Conservation (phyloP, 2,888 invertebrate species). For the Leucophora obtusa region DNA sequence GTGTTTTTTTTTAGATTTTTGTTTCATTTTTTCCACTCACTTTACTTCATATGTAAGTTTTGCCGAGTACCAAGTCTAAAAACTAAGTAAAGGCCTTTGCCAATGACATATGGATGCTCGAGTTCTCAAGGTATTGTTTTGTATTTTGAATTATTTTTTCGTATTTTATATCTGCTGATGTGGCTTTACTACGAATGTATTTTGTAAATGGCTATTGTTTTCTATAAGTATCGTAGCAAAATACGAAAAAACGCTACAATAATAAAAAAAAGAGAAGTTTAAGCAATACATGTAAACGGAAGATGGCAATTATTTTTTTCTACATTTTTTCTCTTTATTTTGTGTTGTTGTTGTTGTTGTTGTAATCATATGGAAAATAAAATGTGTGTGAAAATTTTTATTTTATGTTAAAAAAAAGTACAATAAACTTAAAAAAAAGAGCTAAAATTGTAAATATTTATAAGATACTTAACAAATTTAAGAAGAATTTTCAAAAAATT, state of each 20-base stretch:
- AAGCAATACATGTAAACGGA: conserved; percentile 39
- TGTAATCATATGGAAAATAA: conserved; percentile 33
- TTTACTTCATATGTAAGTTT: conserved; percentile 6
- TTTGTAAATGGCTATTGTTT: conserved; percentile 54
- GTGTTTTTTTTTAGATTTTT: conserved; percentile 1
- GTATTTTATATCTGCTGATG: not conserved
- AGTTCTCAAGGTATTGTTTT: conserved; percentile 63
- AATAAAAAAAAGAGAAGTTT: conserved; percentile 15
- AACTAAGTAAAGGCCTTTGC: conserved; percentile 57
- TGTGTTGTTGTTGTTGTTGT: not conserved
- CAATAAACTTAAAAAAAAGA: not conserved
- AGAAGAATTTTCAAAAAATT: not conserved
- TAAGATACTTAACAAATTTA: not conserved
- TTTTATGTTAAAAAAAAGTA: conserved; percentile 13
- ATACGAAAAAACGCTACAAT: not conserved
- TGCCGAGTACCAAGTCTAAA: conserved; percentile 12
- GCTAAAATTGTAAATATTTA: not conserved
- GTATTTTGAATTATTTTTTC: conserved; percentile 52
- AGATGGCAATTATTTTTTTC: conserved; percentile 42
- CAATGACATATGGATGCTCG: conserved; percentile 62
- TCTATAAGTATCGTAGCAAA: not conserved
- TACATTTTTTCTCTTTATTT: not conserved
- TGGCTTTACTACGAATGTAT: conserved; percentile 20
- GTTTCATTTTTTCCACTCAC: conserved; percentile 48
- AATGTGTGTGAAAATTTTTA: conserved; percentile 53